These are phyloP conservation scores for Cebus imitator DNA, from an alignment of 2,113 vertebrate species.

Conservation along the genomic window DNA sequence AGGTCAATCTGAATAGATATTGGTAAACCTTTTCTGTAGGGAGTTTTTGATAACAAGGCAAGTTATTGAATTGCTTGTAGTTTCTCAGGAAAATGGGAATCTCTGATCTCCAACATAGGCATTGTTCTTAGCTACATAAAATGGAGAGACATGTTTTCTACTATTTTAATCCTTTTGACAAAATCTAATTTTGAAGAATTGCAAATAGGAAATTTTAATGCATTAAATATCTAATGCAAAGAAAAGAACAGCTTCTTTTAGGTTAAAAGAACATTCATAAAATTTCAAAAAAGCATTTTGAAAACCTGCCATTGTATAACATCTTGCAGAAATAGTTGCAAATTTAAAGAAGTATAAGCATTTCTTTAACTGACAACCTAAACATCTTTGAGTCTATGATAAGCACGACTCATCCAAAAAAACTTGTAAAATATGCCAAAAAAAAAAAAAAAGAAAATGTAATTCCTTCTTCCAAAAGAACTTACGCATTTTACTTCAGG, in stretches of 20 bases:
- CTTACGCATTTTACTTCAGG: not conserved
- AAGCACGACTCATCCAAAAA: not conserved
- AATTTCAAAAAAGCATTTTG: conserved; percentile 20
- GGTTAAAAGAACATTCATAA: not conserved
- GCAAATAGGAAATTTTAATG: conserved; percentile 2
- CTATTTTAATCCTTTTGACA: conserved; percentile 22
- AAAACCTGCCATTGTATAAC: not conserved
- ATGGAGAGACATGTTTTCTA: not conserved
- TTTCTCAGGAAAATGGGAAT: conserved; percentile 56
- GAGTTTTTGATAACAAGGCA: conserved; percentile 48
- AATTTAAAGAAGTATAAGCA: not conserved
- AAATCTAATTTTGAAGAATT: conserved; percentile 52
- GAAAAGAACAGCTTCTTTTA: not conserved
- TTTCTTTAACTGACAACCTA: not conserved
- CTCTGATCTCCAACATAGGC: conserved; percentile 3
- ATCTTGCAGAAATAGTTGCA: not conserved
- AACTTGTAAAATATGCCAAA: not conserved
- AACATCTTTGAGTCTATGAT: not conserved
- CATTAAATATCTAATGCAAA: conserved; percentile 30
- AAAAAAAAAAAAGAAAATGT: not conserved
- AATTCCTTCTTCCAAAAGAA: not conserved
- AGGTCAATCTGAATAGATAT: conserved; percentile 61
- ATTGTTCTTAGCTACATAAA: conserved; percentile 23
- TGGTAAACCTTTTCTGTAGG: conserved; percentile 53
- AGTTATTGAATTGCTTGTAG: conserved; percentile 53